phyloP scores from a whole-genome alignment of 1,140 invertebrate species.

The Phthorimaea operculella region DNA sequence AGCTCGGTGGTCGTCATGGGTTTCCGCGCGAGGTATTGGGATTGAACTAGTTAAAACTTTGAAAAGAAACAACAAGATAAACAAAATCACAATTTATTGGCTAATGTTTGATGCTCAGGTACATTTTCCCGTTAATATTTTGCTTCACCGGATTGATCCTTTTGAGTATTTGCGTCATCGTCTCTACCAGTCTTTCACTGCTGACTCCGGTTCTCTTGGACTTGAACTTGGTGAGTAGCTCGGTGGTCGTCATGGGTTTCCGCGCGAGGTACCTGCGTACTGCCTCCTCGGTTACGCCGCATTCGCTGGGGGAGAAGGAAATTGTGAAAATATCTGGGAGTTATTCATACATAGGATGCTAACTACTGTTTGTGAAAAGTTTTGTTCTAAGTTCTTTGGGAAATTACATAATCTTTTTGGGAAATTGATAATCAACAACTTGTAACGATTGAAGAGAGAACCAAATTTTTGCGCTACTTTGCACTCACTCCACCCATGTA shows the following conservation, averaged over 20 bases:
- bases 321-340: neutral
- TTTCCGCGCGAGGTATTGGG: constrained; percentile 92
- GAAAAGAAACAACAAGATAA: too few relatives aligned
- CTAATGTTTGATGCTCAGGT: constrained; percentile 81
- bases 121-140: constrained; percentile 94
- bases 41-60: too few relatives aligned
- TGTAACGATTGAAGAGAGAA: too few relatives aligned
- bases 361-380: too few relatives aligned
- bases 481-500: too few relatives aligned
- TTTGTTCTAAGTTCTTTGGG: too few relatives aligned
- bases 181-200: constrained; percentile 89
- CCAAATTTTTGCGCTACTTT: too few relatives aligned
- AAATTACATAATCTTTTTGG: too few relatives aligned
- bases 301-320: constrained; percentile 71
- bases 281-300: constrained; percentile 93
- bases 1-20: constrained; percentile 97
- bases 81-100: neutral
- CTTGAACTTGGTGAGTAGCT: constrained; percentile 94
- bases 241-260: constrained; percentile 96
- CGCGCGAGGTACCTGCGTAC: constrained; percentile 92
- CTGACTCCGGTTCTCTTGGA: constrained; percentile 92
- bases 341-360: neutral
- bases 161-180: constrained; percentile 95
- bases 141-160: constrained; percentile 94
- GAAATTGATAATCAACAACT: too few relatives aligned